Evolutionary conservation across 2,113 vertebrate species (phyloP).

Genomic region (Ailuropoda melanoleuca): DNA sequence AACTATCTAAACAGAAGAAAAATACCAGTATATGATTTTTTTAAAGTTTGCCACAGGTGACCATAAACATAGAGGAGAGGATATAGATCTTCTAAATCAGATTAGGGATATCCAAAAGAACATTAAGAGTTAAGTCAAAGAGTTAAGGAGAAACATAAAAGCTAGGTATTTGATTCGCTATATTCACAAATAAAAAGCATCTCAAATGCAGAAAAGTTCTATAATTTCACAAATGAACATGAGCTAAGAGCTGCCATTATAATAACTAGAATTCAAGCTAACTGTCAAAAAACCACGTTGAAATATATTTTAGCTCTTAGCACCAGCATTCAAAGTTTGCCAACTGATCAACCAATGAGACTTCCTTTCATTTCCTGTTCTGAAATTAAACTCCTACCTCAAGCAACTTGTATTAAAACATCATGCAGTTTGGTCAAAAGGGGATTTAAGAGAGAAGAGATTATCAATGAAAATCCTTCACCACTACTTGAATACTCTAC

Average conservation of each 20-base stretch:
- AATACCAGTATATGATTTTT: background rate
- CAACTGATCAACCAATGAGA: background rate
- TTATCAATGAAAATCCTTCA: background rate
- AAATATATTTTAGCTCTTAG: background rate
- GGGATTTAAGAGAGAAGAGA: background rate
- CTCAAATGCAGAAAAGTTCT: constrained; percentile 21
- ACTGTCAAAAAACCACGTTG: background rate
- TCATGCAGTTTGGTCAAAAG: background rate
- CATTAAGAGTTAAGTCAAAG: constrained; percentile 1
- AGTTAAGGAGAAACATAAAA: constrained; percentile 11
- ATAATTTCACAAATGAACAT: constrained; percentile 22
- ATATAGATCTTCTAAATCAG: background rate
- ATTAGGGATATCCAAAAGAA: background rate
- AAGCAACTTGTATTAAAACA: background rate
- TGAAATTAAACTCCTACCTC: constrained; percentile 39
- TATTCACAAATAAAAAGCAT: constrained; percentile 56
- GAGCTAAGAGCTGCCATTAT: constrained; percentile 43
- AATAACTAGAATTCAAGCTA: background rate
- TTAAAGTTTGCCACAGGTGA: background rate
- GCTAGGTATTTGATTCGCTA: background rate
- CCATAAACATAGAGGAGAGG: background rate
- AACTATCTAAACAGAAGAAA: background rate
- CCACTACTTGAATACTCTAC: background rate
- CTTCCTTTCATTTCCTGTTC: background rate
- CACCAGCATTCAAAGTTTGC: background rate